Conservation (phyloP, 2,888 invertebrate species). For the Caenorhabditis angaria region DNA sequence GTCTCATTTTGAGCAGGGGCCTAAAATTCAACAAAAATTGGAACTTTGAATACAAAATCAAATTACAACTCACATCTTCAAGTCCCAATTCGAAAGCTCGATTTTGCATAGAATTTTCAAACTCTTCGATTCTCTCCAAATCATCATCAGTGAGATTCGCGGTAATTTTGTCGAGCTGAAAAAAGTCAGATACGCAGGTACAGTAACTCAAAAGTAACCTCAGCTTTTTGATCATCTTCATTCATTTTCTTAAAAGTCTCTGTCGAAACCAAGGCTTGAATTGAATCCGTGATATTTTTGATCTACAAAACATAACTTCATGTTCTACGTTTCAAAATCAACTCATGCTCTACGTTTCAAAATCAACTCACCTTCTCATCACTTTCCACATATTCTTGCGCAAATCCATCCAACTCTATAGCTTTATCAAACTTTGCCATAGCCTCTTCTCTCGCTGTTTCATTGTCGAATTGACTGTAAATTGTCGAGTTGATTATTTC, state of each 20-base stretch:
- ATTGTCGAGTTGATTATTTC: neutral
- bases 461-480: neutral
- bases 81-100: neutral
- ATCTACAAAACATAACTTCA: constrained; percentile 12
- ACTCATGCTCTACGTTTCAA: neutral
- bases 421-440: constrained; percentile 26
- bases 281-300: neutral
- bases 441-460: constrained; percentile 6
- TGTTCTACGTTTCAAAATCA: neutral
- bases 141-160: constrained; percentile 13
- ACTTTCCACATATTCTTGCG: constrained; percentile 18
- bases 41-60: neutral
- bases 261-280: neutral
- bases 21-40: constrained; percentile 2
- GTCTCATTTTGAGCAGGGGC: constrained; percentile 20
- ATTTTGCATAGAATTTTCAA: constrained; percentile 16
- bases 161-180: neutral
- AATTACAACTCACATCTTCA: neutral
- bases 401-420: constrained; percentile 15
- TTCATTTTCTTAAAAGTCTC: neutral
- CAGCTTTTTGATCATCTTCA: neutral
- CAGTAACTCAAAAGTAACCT: too few relatives aligned
- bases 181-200: too few relatives aligned
- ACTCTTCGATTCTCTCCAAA: constrained; percentile 13
- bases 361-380: constrained; percentile 1